Base-by-base conservation (phyloP, 2,113 vertebrate genomes). In the Rhinichthys klamathensis region DNA sequence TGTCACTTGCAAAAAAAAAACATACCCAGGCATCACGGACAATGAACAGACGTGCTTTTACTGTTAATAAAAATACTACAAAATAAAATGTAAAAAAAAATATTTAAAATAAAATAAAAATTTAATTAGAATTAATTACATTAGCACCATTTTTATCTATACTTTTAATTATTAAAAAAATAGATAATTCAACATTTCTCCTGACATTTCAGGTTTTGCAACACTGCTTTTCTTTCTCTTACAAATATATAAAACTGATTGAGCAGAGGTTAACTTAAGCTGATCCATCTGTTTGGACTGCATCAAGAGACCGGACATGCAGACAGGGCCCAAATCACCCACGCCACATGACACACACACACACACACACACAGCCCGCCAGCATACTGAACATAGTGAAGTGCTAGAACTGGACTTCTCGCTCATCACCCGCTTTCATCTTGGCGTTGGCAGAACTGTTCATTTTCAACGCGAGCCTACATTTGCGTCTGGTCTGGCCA, bases 381-480 rank as follows among this genome's bases (percentile, higher is more conserved):
- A 32, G 25, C 79, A 81, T 13, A 67, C 4, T 81, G 25, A 65
- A 49, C 61, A 81, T 8, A 67, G 8, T 81, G 25, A 65, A 67
- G 41, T 65, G 60, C 89, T 84, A 80, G 41, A 56, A 85, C 87
- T 87, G 90, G 89, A 93, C 90, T 91, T 92, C 85, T 90, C 86
- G 86, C 88, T 89, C 85, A 90, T 89, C n/a, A 27, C 84, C 25
- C 75, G 15, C 80, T 76, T 84, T 90, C 85, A 91, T 90, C 89
- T 90, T 12, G 51, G 49, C 84, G 6, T 89, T 93, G 91, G 88
- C 90, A 88, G 67, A 61, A 72, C 35, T 80, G 92, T 93, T 90
- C 89, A 92, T 93, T 92, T 92, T 91, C 93, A 95, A 92, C 91
- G 92, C 90, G 91, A 90, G 92, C 65, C 74, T 91, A 89, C 88